These are phyloP conservation scores for Hesperia comma DNA, from an alignment of 2,888 invertebrate species.

Conservation along the genomic window DNA sequence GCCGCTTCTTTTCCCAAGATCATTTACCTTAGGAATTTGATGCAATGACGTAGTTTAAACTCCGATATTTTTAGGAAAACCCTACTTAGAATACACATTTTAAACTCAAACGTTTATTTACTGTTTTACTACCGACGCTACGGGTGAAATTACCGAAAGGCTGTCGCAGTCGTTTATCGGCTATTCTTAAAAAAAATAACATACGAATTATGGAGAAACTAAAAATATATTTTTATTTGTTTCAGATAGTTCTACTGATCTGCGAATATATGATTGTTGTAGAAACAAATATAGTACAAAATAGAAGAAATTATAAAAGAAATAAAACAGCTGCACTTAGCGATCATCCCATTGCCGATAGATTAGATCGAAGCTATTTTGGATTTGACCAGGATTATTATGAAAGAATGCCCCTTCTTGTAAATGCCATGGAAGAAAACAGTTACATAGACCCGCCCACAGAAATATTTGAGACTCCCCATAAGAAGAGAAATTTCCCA, in stretches of 20 bases:
- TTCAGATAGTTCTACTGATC: constrained; percentile 80
- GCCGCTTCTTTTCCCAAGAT: no score
- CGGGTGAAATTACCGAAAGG: no score
- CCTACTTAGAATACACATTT: no score
- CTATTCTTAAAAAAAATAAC: no score
- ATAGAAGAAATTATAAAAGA: constrained; percentile 49
- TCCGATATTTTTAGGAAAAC: no score
- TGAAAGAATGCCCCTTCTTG: constrained; percentile 76
- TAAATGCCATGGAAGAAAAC: constrained; percentile 77
- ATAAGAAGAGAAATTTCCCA: constrained; percentile 41
- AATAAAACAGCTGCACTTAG: constrained; percentile 47
- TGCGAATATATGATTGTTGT: constrained; percentile 79
- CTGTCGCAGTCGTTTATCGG: no score
- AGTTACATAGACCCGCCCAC: constrained; percentile 61
- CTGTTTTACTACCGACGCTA: no score
- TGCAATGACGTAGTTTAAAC: no score
- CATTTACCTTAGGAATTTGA: no score
- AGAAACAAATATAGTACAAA: constrained; percentile 77
- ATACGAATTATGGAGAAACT: background rate
- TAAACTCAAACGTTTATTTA: no score
- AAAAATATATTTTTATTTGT: constrained; percentile 45
- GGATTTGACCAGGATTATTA: constrained; percentile 78
- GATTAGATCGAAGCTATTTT: constrained; percentile 70
- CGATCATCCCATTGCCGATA: constrained; percentile 69
- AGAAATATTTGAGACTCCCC: constrained; percentile 51